Evolutionary conservation across 2,797 vertebrate genomes (phyloP).

Genomic region (Danio kyathit): DNA sequence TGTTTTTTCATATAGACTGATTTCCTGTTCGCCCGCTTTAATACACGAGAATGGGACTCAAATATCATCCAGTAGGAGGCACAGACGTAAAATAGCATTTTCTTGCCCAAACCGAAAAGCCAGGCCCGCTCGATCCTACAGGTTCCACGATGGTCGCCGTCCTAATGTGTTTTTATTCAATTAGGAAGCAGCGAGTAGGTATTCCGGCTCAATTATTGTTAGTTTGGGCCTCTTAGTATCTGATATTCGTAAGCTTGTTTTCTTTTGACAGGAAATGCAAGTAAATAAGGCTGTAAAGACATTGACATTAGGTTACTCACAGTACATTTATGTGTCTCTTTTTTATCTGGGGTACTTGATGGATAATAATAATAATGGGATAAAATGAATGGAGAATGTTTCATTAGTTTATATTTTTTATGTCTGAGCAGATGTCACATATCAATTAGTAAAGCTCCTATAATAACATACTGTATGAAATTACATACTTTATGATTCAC

Average conservation of each 20-base stretch:
- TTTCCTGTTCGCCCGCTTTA: constrained; percentile 65
- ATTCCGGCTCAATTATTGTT: constrained; percentile 43
- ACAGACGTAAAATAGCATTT: constrained; percentile 48
- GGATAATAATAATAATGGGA: not conserved
- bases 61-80: constrained; percentile 65
- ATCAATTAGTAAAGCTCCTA: not conserved
- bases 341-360: not conserved
- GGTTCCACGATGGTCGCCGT: constrained; percentile 40
- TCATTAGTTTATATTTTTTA: not conserved
- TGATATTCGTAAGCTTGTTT: constrained; percentile 30
- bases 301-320: not conserved
- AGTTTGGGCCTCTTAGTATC: constrained; percentile 36
- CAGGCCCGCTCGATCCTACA: constrained; percentile 16
- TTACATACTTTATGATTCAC: not conserved
- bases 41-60: constrained; percentile 54
- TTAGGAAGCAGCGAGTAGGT: constrained; percentile 54
- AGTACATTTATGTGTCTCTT: not conserved
- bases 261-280: constrained; percentile 33
- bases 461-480: too few species aligned
- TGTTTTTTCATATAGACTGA: constrained; percentile 70
- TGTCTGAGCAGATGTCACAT: not conserved
- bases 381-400: not conserved
- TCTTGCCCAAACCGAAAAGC: constrained; percentile 26
- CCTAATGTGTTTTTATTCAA: constrained; percentile 58
- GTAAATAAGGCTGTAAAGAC: constrained; percentile 16